Evolutionary conservation across 2,113 vertebrate genomes (phyloP).

Genomic region (Bos javanicus): DNA sequence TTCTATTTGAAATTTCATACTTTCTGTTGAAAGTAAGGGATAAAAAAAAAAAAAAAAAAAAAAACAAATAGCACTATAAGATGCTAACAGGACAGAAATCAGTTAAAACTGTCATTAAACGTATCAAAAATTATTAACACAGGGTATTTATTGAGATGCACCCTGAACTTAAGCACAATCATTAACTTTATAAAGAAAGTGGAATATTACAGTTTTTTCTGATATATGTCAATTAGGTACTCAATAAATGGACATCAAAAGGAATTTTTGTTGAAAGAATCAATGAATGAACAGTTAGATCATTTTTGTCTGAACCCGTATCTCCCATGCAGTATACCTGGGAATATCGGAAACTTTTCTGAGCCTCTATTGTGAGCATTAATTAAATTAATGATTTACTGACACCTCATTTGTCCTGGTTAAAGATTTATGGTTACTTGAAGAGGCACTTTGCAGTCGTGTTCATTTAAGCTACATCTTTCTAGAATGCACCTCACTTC

Average conservation of each 20-base stretch:
- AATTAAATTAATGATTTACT: neutral
- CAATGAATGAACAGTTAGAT: neutral
- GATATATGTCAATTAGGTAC: neutral
- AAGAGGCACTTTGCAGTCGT: neutral
- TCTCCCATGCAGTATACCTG: neutral
- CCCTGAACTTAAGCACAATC: neutral
- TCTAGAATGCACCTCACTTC: neutral
- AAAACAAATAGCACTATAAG: slow-evolving; percentile 8
- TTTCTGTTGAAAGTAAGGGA: neutral
- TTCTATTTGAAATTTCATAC: neutral
- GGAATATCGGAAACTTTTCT: neutral
- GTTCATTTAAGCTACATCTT: neutral
- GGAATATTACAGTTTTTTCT: neutral
- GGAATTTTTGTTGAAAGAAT: neutral
- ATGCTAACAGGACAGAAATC: slow-evolving; percentile 3
- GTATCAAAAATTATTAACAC: neutral
- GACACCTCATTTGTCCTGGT: neutral
- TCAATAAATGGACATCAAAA: neutral
- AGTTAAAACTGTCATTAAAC: neutral
- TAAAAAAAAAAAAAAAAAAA: neutral
- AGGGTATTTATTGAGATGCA: neutral
- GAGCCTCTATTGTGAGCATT: neutral
- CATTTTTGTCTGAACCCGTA: neutral
- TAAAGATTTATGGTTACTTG: neutral
- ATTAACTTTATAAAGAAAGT: neutral